Percentiles rank a stretch among this genome's conserved stretches.
These are phyloP conservation scores for Pandemis heparana DNA, from an alignment of 2,888 invertebrate species.

Conservation along the genomic window DNA sequence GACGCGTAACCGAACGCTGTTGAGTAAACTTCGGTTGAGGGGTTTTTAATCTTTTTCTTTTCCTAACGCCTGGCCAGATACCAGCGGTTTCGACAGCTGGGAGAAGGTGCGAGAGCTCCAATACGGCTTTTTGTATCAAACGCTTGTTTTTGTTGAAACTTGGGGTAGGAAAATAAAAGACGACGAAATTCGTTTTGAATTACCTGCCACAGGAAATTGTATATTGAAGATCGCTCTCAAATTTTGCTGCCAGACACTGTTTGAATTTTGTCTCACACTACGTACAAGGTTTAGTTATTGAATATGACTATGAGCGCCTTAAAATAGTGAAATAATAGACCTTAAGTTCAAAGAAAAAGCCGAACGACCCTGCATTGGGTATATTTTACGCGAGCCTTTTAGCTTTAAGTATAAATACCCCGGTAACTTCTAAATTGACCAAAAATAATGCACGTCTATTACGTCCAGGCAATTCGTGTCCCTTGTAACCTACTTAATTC, in stretches of 20 bases:
- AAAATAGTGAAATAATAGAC: too few species aligned
- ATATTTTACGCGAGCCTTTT: too few species aligned
- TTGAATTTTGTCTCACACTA: conserved; percentile 5
- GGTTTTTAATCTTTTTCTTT: conserved; percentile 46
- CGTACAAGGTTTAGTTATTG: neutral
- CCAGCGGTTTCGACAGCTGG: conserved; percentile 50
- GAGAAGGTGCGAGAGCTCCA: conserved; percentile 62
- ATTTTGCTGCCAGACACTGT: conserved; percentile 16
- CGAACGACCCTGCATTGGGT: too few species aligned
- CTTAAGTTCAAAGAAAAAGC: too few species aligned
- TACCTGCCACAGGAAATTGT: conserved; percentile 44
- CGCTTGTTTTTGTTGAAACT: conserved; percentile 52
- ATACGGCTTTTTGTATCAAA: conserved; percentile 60
- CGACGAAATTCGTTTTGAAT: conserved; percentile 43
- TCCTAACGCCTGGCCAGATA: conserved; percentile 45
- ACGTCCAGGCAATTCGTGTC: too few species aligned
- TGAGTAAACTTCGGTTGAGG: conserved; percentile 36
- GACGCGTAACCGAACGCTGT: conserved; percentile 33
- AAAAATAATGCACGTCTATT: too few species aligned
- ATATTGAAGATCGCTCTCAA: conserved; percentile 37
- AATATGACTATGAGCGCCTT: neutral
- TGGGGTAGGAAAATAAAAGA: conserved; percentile 44
- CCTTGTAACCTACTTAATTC: too few species aligned
- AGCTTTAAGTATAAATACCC: too few species aligned
- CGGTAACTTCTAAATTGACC: too few species aligned